phyloP scores from a whole-genome alignment of 2,797 vertebrate genomes.

The Leucoraja ocellata region DNA sequence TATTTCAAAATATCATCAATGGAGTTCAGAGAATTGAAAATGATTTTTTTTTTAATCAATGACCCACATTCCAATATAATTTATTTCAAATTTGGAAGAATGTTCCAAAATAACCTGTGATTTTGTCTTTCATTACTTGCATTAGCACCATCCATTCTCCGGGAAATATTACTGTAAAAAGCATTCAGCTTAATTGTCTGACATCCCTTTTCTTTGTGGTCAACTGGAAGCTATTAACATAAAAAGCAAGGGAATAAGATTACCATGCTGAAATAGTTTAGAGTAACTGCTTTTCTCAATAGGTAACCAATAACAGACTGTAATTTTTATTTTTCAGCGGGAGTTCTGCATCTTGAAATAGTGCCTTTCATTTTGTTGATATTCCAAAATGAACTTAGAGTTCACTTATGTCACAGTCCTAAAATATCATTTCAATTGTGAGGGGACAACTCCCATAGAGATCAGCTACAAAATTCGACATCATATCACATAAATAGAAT shows the following conservation, averaged over 20 bases:
- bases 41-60: not conserved
- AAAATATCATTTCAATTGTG: not conserved
- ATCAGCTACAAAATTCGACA: too few relatives aligned
- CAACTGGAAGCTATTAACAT: not conserved
- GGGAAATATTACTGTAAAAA: conserved; percentile 22
- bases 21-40: not conserved
- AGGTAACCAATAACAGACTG: not conserved
- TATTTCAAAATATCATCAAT: not conserved
- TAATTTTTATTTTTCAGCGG: too few relatives aligned
- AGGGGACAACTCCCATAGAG: not conserved
- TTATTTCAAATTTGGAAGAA: not conserved
- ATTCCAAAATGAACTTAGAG: not conserved
- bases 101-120: not conserved
- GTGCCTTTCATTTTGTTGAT: too few relatives aligned
- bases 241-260: not conserved
- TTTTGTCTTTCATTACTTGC: not conserved
- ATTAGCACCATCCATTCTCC: not conserved
- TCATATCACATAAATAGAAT: too few relatives aligned
- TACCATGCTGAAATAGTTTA: not conserved
- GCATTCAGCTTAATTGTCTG: not conserved
- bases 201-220: not conserved
- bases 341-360: not conserved
- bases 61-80: not conserved
- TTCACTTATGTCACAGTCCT: not conserved
- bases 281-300: not conserved